Evolutionary conservation across 2,113 vertebrate species (phyloP), one percentile per base, ranked within the genome.

Genomic region (Epinephelus lanceolatus): DNA sequence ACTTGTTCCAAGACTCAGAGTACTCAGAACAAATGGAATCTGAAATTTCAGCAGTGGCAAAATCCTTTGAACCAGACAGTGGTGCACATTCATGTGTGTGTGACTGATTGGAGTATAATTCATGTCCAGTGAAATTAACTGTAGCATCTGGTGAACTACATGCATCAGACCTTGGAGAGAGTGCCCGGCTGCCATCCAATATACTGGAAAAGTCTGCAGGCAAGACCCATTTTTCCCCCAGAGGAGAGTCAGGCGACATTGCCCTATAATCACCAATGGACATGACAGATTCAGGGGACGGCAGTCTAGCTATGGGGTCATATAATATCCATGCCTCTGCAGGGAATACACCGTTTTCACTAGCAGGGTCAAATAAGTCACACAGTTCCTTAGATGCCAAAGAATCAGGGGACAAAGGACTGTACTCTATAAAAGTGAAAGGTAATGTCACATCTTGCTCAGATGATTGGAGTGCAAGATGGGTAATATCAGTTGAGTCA

Each of bases 201-300:
- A 60, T 52, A 67, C 11, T 60, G 9, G 6, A 76, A 84, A 66
- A 77, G 11, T 88, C 78, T 69, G 68, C 25, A 60, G 71, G 33
- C 15, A 88, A 82, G 21, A 69, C 30, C 10, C 33, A 70, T 25
- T 14, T 68, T 33, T 71, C 25, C 6, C 42, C 30, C 9, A 7
- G 40, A 30, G 86, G 87, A 67, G 90, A 92, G 72, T 93, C 92
- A 51, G 90, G 86, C 65, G 92, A 92, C 82, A 85, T 86, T 84
- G 89, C 87, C 63, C 90, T 90, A 60, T 89, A 92, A 82, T 91
- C 89, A 71, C 72, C 52, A n/a, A 92, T 3, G 63, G 92, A 93
- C 90, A 91, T 91, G 8, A 93, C 83, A 66, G 89, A 94, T 63
- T 94, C 93, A 19, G 92, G 89, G 70, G 93, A 92, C 3, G 86